Percentiles rank a stretch among this genome's conserved stretches.
phyloP scores from a whole-genome alignment of 2,888 invertebrate species.

The Archips xylosteana region DNA sequence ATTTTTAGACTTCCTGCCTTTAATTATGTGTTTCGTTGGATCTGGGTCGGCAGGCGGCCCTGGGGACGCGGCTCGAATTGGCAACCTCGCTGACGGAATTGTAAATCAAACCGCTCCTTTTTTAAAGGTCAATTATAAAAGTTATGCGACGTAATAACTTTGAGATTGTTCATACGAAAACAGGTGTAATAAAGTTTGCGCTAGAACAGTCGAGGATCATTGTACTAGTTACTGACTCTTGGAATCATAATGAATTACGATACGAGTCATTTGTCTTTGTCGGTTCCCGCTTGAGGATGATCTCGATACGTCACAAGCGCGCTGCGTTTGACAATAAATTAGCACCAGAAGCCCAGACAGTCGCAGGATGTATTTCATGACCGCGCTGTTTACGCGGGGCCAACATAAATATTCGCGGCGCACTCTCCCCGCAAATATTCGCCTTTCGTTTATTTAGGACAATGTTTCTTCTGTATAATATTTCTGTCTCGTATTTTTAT shows the following conservation, averaged over 20 bases:
- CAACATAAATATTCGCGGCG: constrained; percentile 35
- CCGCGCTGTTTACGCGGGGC: constrained; percentile 18
- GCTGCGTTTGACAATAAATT: constrained; percentile 10
- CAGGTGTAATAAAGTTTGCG: background rate
- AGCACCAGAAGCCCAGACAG: constrained; percentile 16
- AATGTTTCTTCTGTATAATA: constrained; percentile 39
- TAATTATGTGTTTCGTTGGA: constrained; percentile 65
- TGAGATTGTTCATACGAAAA: background rate
- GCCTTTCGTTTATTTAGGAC: constrained; percentile 41
- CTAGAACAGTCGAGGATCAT: background rate
- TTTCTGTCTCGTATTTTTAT: constrained; percentile 38
- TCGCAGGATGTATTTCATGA: constrained; percentile 28
- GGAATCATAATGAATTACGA: constrained; percentile 5
- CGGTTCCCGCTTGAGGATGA: background rate
- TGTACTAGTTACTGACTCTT: constrained; percentile 2
- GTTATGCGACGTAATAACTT: constrained; percentile 8
- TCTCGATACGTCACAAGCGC: constrained; percentile 1
- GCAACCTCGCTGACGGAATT: constrained; percentile 30
- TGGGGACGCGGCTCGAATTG: constrained; percentile 21
- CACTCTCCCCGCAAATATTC: constrained; percentile 32
- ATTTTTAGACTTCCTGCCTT: constrained; percentile 64
- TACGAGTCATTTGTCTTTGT: constrained; percentile 7
- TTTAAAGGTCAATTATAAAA: constrained; percentile 22
- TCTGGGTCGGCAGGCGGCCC: constrained; percentile 47
- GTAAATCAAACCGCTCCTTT: constrained; percentile 19